Base-by-base conservation (phyloP, 2,888 invertebrate species). In the Sisyra nigra region DNA sequence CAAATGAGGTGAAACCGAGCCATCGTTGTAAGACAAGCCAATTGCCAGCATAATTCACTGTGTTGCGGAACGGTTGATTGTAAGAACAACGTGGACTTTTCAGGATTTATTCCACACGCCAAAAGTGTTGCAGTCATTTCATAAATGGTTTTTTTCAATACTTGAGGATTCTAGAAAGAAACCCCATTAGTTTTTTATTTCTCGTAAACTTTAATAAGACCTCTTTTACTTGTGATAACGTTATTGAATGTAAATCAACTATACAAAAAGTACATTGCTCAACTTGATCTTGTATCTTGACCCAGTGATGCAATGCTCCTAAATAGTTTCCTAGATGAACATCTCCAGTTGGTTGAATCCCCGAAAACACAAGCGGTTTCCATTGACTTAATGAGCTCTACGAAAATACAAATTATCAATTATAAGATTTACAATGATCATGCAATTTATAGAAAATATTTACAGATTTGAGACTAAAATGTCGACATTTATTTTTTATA, bases 301-400 rank as follows among this genome's bases (percentile, higher is more conserved):
- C 73, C 83, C 93, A 96, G 57, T 82, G 82, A 46, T 75, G 72
- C 47, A 98, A 74, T 1, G 92, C 94, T 9, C 96, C 96, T 52
- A 94, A 77, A 67, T 96, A 98, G 68, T 99, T 98, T 9, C 98
- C 98, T 41, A 97, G 67, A 63, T 98, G 98, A 47, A 96, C 69
- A 3, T 75, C 67, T 13, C 97, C 97, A 0, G 96, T 96, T 0
- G 98, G 97, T 65, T 98, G 97, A 56, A 98, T 82, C 10, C 96
- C 97, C 0, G 96, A 88, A 55, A 94, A 85, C 53, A 93, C 70
- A 52, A 74, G 72, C 44, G 65, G 68, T 4, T 71, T 69, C 68
- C 72, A 76, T 31, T 50, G 33, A 24, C 7, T 24, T 24, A 24
- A 24, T 24, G 24, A 24, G 7, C 7, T 24, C 24, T 24, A 24